Base-by-base conservation (phyloP, 2,888 invertebrate genomes). In the Meloe dianella region DNA sequence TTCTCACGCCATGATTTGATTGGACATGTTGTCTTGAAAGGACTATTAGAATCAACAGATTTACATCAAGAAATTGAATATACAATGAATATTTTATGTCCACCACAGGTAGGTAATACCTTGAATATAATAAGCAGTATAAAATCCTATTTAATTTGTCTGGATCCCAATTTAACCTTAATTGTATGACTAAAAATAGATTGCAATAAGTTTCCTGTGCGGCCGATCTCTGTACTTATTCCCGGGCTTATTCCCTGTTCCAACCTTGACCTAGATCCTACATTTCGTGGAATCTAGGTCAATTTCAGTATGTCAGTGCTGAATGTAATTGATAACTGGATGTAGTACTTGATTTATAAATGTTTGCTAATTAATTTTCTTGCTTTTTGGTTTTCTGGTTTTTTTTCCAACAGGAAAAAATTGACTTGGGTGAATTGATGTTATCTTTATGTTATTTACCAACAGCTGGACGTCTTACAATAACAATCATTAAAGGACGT, bases 371-470 rank as follows among this genome's bases (percentile, higher is more conserved):
- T 41, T 22, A 22, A 51, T 51, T 51, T 51, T 2, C 47, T 0
- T 17, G 10, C n/a, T 51, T 10, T 57, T 63, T 32, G 61, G n/a
- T n/a, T n/a, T n/a, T 64, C 66, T 73, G 54, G 68, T 81, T 80
- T 24, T 81, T 80, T 24, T 24, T 54, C 47, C 5, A 17, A 57
- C 84, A 93, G 92, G 93, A 93, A 75, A 94, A 94, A 83, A 90
- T 94, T 66, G 92, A 95, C 79, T 86, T 96, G 29, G 97, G 97
- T 0, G 97, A 97, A 84, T 83, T 97, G 79, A 94, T 97, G 93
- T 83, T 97, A 61, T 95, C 96, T 0, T 85, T 97, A 62, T 95
- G 96, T 77, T 97, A 96, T 83, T 86, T 96, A 41, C 96, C 95
- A 14, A 95, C 94, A 24, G 96, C 96, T 27, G 96, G 95, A 17